A percentile compares a stretch with the other conserved stretches of the same genome.
Conservation (phyloP, 2,113 vertebrate species). For the Heterotilapia buettikoferi region DNA sequence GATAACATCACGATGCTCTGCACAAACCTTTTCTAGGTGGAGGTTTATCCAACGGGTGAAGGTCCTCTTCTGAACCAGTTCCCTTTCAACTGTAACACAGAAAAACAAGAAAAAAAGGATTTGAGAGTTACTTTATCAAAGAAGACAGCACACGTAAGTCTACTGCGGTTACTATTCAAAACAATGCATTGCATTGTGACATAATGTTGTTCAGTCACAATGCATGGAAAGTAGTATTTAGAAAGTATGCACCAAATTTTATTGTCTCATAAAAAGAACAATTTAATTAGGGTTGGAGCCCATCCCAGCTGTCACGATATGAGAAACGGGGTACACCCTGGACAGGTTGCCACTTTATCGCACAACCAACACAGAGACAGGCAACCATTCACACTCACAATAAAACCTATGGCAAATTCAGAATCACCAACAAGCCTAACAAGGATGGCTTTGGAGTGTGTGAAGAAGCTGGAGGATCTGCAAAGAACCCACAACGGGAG, state of each 20-base stretch:
- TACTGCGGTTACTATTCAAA: background rate
- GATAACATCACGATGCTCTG: background rate
- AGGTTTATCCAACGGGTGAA: conserved; percentile 98
- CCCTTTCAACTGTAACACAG: conserved; percentile 81
- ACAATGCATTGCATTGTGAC: background rate
- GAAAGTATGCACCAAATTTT: background rate
- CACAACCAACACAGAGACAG: background rate
- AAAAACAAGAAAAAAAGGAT: background rate
- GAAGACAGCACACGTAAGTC: background rate
- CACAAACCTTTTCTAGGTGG: conserved; percentile 88
- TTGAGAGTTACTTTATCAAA: background rate
- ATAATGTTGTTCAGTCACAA: background rate
- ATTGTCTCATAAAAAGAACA: background rate
- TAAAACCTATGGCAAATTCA: background rate
- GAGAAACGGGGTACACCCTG: background rate
- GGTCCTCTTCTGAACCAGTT: conserved; percentile 95
- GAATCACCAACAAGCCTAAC: background rate
- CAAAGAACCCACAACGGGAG: background rate
- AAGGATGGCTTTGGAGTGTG: background rate
- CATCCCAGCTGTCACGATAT: background rate
- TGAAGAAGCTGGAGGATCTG: background rate
- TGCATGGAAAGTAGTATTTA: background rate
- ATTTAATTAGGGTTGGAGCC: background rate
- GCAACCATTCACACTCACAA: background rate
- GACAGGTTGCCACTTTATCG: background rate